A percentile compares a stretch with the other conserved stretches of the same genome.
These are phyloP conservation scores for Tortricodes alternella DNA, from an alignment of 2,888 invertebrate species.

Conservation along the genomic window DNA sequence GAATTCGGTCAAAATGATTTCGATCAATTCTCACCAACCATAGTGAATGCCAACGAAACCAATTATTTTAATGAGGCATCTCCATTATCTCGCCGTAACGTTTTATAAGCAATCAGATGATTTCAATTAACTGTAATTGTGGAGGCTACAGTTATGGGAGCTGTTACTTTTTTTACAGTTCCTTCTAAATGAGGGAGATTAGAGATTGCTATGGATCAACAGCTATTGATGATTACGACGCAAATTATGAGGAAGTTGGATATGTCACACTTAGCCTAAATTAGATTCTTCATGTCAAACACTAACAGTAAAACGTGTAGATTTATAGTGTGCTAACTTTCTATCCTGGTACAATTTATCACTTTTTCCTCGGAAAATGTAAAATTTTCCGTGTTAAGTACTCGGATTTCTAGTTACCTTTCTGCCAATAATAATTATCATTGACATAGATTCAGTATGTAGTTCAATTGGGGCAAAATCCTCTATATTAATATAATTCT, in stretches of 20 bases:
- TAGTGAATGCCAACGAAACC: background rate
- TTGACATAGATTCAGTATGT: too few species aligned
- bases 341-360: too few species aligned
- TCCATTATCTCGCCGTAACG: conserved; percentile 32
- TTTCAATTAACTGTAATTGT: conserved; percentile 75
- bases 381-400: too few species aligned
- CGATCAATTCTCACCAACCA: too few species aligned
- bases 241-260: background rate
- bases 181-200: conserved; percentile 39
- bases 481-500: too few species aligned
- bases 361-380: too few species aligned
- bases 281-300: background rate
- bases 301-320: too few species aligned
- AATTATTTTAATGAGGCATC: conserved; percentile 1
- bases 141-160: conserved; percentile 55
- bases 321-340: too few species aligned
- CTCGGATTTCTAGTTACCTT: too few species aligned
- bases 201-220: background rate
- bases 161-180: conserved; percentile 62
- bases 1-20: background rate
- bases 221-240: background rate
- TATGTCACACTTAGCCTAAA: background rate
- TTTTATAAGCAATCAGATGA: conserved; percentile 75
- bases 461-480: too few species aligned
- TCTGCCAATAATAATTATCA: too few species aligned